These are phyloP conservation scores for Felis chaus DNA, from an alignment of 2,113 vertebrate genomes.

Conservation along the genomic window DNA sequence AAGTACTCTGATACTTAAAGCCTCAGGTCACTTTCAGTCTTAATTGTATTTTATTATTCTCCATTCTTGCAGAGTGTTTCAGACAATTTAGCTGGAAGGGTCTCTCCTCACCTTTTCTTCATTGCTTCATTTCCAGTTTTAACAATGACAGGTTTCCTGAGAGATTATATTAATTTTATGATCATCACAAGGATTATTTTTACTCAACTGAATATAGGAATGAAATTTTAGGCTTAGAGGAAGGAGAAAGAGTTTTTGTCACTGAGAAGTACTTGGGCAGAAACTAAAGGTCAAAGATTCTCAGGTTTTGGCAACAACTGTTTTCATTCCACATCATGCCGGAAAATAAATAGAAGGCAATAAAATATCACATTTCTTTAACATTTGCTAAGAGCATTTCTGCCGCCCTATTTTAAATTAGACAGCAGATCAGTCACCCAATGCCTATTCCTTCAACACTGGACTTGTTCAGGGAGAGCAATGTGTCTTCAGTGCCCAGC, in stretches of 20 bases:
- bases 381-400: conserved; percentile 24
- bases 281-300: conserved; percentile 47
- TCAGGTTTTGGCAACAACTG: conserved; percentile 58
- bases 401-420: neutral
- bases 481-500: neutral
- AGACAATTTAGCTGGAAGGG: conserved; percentile 83
- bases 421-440: neutral
- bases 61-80: conserved; percentile 81
- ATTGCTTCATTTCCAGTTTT: conserved; percentile 79
- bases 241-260: conserved; percentile 53
- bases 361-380: conserved; percentile 50
- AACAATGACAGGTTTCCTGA: conserved; percentile 80
- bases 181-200: conserved; percentile 76
- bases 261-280: conserved; percentile 6
- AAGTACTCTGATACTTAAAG: conserved; percentile 76
- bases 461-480: neutral
- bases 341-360: conserved; percentile 66
- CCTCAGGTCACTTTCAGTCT: conserved; percentile 83
- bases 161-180: conserved; percentile 80
- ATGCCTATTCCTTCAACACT: neutral
- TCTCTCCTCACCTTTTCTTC: conserved; percentile 76
- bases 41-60: conserved; percentile 86
- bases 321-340: conserved; percentile 43
- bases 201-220: neutral
- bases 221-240: conserved; percentile 28